Base-by-base conservation (phyloP, 2,113 vertebrate genomes). In the Perca schrenkii region DNA sequence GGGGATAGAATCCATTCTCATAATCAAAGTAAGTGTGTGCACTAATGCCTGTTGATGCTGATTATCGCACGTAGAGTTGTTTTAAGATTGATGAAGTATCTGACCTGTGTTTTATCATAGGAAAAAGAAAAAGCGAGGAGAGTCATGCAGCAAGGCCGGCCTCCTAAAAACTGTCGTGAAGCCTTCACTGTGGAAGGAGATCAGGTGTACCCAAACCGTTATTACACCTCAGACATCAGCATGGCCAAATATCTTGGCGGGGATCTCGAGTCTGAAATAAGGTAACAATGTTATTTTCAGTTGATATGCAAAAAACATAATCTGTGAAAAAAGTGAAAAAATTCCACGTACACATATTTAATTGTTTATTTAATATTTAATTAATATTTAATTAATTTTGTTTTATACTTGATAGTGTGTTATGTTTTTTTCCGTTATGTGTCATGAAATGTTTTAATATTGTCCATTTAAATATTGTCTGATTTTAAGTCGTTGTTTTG, bases 131-230 rank as follows among this genome's bases (percentile, higher is more conserved):
- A 62, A 74, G 90, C 88, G 0, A 78, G 90, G 63, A 73, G 1
- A 69, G 67, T 88, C 65, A 91, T 91, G 88, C 90, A 89, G 69
- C 84, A 78, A 8, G 74, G 53, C 19, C 65, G 65, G 14, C 88
- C 90, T 0, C 90, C 90, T 7, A 81, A 72, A 56, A 88, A 85
- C 86, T 91, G 90, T 31, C 74, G 86, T 0, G 90, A 90, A 54
- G 90, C 86, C 14, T 90, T 89, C 66, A 91, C 90, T 6, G 36
- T 46, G 1, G 90, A 91, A 17, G 88, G 88, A 31, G 90, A 91
- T 71, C 88, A 91, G 79, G 90, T 90, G 40, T 90, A 72, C 47
- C 60, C 84, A 4, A 91, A 90, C 74, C 84, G 86, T 0, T 91
- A 90, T 36, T 90, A 91, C 63, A 83, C 90, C 50, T 88, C 86